phyloP scores from a whole-genome alignment of 2,888 invertebrate genomes.

The Heterodera filipjevi region DNA sequence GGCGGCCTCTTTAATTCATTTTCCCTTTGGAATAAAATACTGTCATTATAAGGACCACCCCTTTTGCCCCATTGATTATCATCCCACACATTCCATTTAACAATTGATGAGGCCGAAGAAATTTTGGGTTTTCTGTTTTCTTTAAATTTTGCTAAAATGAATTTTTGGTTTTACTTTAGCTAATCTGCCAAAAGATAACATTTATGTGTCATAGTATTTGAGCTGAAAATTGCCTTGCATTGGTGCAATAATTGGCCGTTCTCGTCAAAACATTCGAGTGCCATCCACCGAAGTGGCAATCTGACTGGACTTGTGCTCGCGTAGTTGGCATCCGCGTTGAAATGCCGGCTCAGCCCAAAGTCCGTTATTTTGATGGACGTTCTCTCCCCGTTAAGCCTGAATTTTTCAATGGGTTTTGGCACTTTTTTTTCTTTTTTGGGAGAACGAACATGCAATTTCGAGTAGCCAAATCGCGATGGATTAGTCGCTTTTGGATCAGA shows the following conservation, averaged over 20 bases:
- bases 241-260: conserved; percentile 17
- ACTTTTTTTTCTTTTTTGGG: background rate
- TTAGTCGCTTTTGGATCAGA: conserved; percentile 68
- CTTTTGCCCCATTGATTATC: too few relatives aligned
- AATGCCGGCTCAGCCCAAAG: conserved; percentile 74
- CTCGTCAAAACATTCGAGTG: conserved; percentile 39
- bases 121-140: too few relatives aligned
- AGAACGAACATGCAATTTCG: conserved; percentile 69
- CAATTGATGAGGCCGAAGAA: too few relatives aligned
- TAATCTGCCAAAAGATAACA: too few relatives aligned
- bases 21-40: too few relatives aligned
- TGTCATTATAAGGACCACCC: too few relatives aligned
- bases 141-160: too few relatives aligned
- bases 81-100: too few relatives aligned
- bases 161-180: too few relatives aligned
- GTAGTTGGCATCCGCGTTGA: conserved; percentile 35
- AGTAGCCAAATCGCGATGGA: conserved; percentile 70
- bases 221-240: conserved; percentile 14
- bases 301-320: conserved; percentile 20
- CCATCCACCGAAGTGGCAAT: conserved; percentile 44
- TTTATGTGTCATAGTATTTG: too few relatives aligned
- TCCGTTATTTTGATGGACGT: conserved; percentile 93
- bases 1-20: too few relatives aligned
- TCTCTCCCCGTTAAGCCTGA: conserved; percentile 36
- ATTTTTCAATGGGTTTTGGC: background rate